Evolutionary conservation across 2,888 invertebrate species (phyloP).

Genomic region (Melieria picta): DNA sequence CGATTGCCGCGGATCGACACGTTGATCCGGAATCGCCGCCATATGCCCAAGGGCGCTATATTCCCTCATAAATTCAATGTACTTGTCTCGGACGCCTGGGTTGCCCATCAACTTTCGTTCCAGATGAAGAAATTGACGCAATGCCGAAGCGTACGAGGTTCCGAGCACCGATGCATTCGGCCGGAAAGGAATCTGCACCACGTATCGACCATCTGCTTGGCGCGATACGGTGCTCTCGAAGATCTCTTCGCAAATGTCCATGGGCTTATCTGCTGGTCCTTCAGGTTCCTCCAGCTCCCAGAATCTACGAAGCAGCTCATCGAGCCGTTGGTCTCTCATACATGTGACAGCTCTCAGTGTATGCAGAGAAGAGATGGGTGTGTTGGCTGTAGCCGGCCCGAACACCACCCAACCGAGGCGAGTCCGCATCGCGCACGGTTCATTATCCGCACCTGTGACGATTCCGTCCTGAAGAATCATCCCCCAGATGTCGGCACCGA

Average conservation of each 20-base stretch:
- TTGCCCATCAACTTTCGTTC: conserved; percentile 18
- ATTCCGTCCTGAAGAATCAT: conserved; percentile 15
- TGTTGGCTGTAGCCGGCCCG: conserved; percentile 19
- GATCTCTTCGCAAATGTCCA: conserved; percentile 14
- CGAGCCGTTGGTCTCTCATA: background rate
- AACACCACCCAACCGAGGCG: conserved; percentile 35
- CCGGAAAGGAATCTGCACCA: conserved; percentile 29
- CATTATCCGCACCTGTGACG: background rate
- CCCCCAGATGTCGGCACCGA: conserved; percentile 17
- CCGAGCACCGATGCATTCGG: conserved; percentile 1
- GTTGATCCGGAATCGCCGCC: conserved; percentile 6
- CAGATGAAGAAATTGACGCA: conserved; percentile 27
- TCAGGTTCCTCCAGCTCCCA: conserved; percentile 23
- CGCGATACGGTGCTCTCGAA: conserved; percentile 6
- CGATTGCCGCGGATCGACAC: conserved; percentile 4
- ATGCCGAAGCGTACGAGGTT: background rate
- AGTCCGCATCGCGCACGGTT: conserved; percentile 20
- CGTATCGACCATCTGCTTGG: conserved; percentile 15
- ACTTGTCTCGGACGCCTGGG: conserved; percentile 17
- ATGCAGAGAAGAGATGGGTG: background rate
- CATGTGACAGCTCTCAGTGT: background rate
- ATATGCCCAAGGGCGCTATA: conserved; percentile 16
- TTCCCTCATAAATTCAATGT: conserved; percentile 25
- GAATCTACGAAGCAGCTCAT: conserved; percentile 9
- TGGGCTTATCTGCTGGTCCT: background rate